Base-by-base conservation (phyloP, 2,113 vertebrate genomes). In the Poecile atricapillus region DNA sequence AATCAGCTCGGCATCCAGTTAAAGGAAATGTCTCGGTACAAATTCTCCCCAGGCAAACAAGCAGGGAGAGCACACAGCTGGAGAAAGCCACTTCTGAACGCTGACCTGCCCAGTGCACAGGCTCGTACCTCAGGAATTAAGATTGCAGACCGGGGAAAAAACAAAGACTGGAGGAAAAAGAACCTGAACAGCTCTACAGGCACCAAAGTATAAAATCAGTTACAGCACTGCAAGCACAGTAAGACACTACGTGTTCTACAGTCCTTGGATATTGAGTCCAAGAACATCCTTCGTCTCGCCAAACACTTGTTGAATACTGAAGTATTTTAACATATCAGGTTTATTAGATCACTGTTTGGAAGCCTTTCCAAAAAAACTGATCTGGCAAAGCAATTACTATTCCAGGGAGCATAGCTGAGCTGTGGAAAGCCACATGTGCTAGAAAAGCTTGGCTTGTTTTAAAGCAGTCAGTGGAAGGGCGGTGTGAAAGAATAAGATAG, bases 231-330 rank as follows among this genome's bases (percentile, higher is more conserved):
- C 46, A 50, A 74, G 94, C 41, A 37, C 37, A 88, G 49, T 43
- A 93, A 80, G 90, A 90, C 8, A 0, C 79, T 81, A 96, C n/a
- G 75, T 96, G 96, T 94, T 92, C 73, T 49, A 7, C 53, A 63
- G 55, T 56, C 60, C 68, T 59, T 37, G 76, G 83, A 50, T 69
- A 89, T 11, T 39, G 87, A 53, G 37, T 75, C 90, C 92, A 96
- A 93, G 90, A 93, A 95, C 94, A 93, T 94, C 90, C 77, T 58
- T 82, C 15, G 58, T 94, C 95, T 96, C 25, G 73, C 93, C 94
- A 97, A 94, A 84, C 90, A 95, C 88, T 95, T 96, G 94, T 43
- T 93, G 94, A 94, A 92, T 87, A 44, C 83, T 87, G 49, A 93
- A 95, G 79, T 89, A 78, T 90, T 96, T 95, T 93, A 93, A 93